Percentiles rank a stretch among this genome's conserved stretches.
phyloP scores from a whole-genome alignment of 2,113 vertebrate species.

The Podarcis cretensis region DNA sequence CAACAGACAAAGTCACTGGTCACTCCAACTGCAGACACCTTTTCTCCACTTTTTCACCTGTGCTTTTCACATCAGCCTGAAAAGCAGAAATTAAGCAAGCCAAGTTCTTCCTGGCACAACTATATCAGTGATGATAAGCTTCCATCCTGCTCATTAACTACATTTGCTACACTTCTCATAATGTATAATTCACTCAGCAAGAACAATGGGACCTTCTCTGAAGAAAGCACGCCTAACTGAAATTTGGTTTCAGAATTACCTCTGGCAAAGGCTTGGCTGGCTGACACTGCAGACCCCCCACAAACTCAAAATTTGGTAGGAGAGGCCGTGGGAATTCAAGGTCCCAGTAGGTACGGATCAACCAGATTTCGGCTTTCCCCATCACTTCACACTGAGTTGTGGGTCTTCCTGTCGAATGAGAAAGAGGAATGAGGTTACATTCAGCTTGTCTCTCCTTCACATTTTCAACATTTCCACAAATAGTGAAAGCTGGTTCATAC shows the following conservation, averaged over 20 bases:
- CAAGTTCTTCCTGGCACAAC: too few species aligned
- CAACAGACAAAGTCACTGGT: too few species aligned
- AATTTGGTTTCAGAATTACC: constrained; percentile 63
- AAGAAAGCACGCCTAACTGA: rapidly evolving
- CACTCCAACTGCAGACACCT: too few species aligned
- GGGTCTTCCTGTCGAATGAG: constrained; percentile 76
- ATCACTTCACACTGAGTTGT: constrained; percentile 83
- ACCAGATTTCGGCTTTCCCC: constrained; percentile 90
- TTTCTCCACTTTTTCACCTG: too few species aligned
- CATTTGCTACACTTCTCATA: too few species aligned
- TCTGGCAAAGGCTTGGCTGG: constrained; percentile 87
- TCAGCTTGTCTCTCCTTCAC: background rate
- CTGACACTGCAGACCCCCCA: constrained; percentile 90
- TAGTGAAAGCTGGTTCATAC: too few species aligned
- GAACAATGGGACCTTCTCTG: rapidly evolving
- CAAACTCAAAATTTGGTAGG: constrained; percentile 90
- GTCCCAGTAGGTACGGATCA: constrained; percentile 92
- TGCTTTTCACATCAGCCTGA: too few species aligned
- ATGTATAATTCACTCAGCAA: too few species aligned
- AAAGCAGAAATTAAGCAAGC: too few species aligned
- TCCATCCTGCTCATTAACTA: too few species aligned
- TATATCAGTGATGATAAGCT: too few species aligned
- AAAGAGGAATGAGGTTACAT: constrained; percentile 29
- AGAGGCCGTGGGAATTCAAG: constrained; percentile 89
- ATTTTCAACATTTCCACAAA: too few species aligned